Evolutionary conservation across 53 echinoderm and acorn worm species (phyloP).

Genomic region (Mesocentrotus franciscanus): DNA sequence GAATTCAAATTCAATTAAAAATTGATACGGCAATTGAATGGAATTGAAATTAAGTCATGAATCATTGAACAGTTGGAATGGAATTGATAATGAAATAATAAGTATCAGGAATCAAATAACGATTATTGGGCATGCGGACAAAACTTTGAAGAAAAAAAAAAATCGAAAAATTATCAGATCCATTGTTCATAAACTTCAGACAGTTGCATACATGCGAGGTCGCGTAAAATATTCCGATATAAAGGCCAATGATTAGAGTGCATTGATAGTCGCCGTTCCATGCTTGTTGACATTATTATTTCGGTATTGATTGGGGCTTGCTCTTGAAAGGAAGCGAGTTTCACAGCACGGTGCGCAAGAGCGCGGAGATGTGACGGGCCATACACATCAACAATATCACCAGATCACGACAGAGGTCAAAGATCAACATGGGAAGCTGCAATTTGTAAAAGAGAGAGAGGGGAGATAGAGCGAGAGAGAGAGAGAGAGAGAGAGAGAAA

Average conservation of each 20-base stretch:
- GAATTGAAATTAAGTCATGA: no score
- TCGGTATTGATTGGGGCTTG: constrained; percentile 42
- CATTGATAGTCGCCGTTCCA: constrained; percentile 54
- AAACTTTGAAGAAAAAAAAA: not conserved
- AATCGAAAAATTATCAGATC: not conserved
- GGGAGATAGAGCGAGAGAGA: not conserved
- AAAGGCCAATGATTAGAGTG: constrained; percentile 24
- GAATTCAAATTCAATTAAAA: no score
- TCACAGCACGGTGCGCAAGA: constrained; percentile 46
- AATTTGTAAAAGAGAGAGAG: not conserved
- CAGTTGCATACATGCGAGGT: not conserved
- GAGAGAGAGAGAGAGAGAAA: not conserved
- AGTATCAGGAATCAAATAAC: no score
- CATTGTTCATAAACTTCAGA: not conserved
- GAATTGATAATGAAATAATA: no score
- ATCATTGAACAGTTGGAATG: no score
- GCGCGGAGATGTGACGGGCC: constrained; percentile 22
- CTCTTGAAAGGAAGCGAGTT: constrained; percentile 38
- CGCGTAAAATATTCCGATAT: not conserved
- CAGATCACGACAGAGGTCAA: not conserved
- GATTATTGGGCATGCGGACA: not conserved
- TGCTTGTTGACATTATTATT: constrained; percentile 24
- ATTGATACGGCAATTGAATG: no score
- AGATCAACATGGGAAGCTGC: constrained; percentile 3
- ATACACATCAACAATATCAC: constrained; percentile 27